Base-by-base conservation (phyloP, 2,888 invertebrate species). In the Synanthedon myopaeformis region DNA sequence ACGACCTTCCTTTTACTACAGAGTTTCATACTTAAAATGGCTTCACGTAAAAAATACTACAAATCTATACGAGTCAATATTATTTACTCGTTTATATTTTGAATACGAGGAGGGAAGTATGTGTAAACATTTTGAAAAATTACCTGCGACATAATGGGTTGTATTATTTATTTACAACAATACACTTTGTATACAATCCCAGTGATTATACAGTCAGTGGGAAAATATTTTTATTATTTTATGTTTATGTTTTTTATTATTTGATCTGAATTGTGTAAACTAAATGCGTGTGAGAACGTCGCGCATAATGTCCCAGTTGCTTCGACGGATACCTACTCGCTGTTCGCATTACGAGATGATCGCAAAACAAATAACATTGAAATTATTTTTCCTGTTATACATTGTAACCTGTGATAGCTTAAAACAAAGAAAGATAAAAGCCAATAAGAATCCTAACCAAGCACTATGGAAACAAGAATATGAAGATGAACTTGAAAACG, bases 381-480 rank as follows among this genome's bases (percentile, higher is more conserved):
- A 62, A 23, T 53, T 72, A 12, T 56, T 61, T 41, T 53, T 74
- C 23, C 51, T 73, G 41, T 56, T 61, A 13, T 62, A 66, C 5
- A 57, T 66, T 28, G 62, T 67, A 52, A 64, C 63, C 3, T 65
- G 75, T 57, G 69, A 72, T 53, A 56, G 59, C 8, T 58, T 56
- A 14, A 59, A 63, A 51, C 67, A 70, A 1, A 72, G 66, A 55
- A 67, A 71, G 56, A 63, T 55, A 10, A 73, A 70, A 53, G 75
- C 74, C 54, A 72, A 71, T 55, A 71, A 73, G 1, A 60, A 69
- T 51, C 57, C 60, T 1, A 82, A 79, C 42, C 80, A 77, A 55
- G 61, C 71, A 1, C 60, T 82, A 10, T 86, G 86, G 86, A 83
- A 82, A 63, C 76, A 80, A n/a, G 84, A 82, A 56, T 85, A 82